Base-by-base conservation (phyloP, 2,797 vertebrate genomes). In the Pteropus rufus region DNA sequence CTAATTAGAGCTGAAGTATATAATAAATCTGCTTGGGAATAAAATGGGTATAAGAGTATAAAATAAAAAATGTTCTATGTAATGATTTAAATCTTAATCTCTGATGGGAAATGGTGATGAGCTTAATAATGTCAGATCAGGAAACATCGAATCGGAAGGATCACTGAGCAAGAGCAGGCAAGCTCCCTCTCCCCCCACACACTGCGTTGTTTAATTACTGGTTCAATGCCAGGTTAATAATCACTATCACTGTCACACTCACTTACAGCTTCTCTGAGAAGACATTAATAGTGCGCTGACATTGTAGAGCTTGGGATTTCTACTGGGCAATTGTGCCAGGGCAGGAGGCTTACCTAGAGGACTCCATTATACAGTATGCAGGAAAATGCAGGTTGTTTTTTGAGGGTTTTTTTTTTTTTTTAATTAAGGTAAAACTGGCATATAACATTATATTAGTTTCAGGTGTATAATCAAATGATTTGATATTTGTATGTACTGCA, bases 151-250 rank as follows among this genome's bases (percentile, higher is more conserved):
- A 36, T 69, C 19, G 41, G 62, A 96, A 79, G 39, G 84, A n/a
- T 93, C 67, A 18, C 11, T 10, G 24, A 72, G 11, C 69, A 93
- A 18, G 15, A 29, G 6, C 0, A 60, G 62, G 26, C 58, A 58
- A 26, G 10, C 1, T 0, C 15, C 14, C 12, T 9, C 49, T 10
- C 7, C 10, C 18, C 10, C 19, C 5, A 18, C n/a, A 58, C 39
- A 23, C 3, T 1, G 2, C 41, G 21, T 87, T 19, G 0, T 36
- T 96, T 91, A 80, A 93, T 87, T 29, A 62, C 75, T 80, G 65
- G 79, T 89, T 95, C 86, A 84, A 26, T 29, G 70, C 46, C 58
- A 79, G 81, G 73, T 92, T 92, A 96, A 96, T 92, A 77, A 92
- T 90, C 58, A 34, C 64, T 34, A 83, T 84, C 36, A 88, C 34